Base-by-base conservation (phyloP, 2,797 vertebrate genomes). In the Adelosebastes latens region DNA sequence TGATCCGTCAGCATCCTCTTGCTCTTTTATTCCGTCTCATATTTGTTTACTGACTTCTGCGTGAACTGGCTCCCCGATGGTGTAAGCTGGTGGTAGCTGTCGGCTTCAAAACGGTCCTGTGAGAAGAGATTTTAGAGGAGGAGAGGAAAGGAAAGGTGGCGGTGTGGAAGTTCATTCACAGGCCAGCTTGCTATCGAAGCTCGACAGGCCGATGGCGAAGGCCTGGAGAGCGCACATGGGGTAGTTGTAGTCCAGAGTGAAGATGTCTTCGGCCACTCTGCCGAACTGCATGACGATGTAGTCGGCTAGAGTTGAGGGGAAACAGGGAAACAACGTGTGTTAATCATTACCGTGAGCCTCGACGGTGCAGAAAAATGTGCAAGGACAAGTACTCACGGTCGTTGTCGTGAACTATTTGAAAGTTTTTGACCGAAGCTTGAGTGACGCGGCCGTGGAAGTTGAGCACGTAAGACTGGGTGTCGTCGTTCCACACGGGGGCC, bases 241-340 rank as follows among this genome's bases (percentile, higher is more conserved):
- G 62, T 99, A 99, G 91, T 97, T 99, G 93, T 96, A 99, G 95
- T 99, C 98, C 91, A 99, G 94, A 0, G 98, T 99, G 94, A 99
- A 99, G 84, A 98, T 94, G 61, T 99, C 98, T 60, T 99, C 98
- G 0, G 98, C 97, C 80, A 99, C 97, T 25, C 98, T 94, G 27
- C 98, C 98, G 31, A 99, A 99, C 95, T 99, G 98, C 98, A 99
- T 99, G 80, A 99, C 97, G 0, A 99, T 99, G 94, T 99, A 99
- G 86, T 99, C 97, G 2, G 96, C 98, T 99, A 55, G 20, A 75
- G 56, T 31, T 20, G 5, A 8, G 2, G 11, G 11, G 27, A 22
- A 55, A 29, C 4, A 22, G 39, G 3, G 8, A n/a, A 75, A 75
- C 8, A 3, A 5, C 6, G 55, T 6, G n/a, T 2, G 24, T 75